Evolutionary conservation across 2,113 vertebrate genomes (phyloP).

Genomic region (Oxyura jamaicensis): DNA sequence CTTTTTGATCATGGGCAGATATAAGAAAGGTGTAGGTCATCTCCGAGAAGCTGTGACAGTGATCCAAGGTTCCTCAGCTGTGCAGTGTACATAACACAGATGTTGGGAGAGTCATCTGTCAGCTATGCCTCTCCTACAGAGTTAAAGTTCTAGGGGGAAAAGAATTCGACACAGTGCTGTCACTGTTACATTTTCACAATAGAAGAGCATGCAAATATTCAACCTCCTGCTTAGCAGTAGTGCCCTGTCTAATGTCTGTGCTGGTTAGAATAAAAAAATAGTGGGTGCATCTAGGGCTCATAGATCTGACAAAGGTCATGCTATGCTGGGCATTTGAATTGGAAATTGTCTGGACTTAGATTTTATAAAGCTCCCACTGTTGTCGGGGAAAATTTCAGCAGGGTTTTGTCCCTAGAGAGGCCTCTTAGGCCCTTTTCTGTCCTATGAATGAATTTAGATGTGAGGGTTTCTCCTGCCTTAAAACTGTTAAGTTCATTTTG

Average conservation of each 20-base stretch:
- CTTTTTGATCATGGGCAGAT: slow-evolving; percentile 39
- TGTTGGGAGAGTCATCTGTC: slow-evolving; percentile 99
- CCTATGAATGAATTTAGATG: slow-evolving; percentile 98
- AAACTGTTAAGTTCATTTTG: slow-evolving; percentile 92
- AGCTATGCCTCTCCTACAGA: slow-evolving; percentile 94
- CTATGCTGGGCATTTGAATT: slow-evolving; percentile 96
- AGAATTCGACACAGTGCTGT: slow-evolving; percentile 99
- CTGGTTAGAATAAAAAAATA: slow-evolving; percentile 87
- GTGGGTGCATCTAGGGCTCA: slow-evolving; percentile 82
- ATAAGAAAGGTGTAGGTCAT: slow-evolving; percentile 77
- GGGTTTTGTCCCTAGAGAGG: slow-evolving; percentile 93
- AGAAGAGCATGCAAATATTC: slow-evolving; percentile 95
- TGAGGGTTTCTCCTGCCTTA: slow-evolving; percentile 92
- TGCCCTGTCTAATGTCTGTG: slow-evolving; percentile 93
- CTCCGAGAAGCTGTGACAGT: slow-evolving; percentile 80
- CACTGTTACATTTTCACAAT: slow-evolving; percentile 98
- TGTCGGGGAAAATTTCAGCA: slow-evolving; percentile 88
- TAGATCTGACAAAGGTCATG: slow-evolving; percentile 94
- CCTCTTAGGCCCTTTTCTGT: slow-evolving; percentile 91
- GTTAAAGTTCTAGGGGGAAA: slow-evolving; percentile 94
- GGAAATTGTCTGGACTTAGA: slow-evolving; percentile 98
- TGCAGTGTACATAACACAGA: slow-evolving; percentile 98
- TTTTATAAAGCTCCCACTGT: slow-evolving; percentile 90
- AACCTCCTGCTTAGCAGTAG: slow-evolving; percentile 88
- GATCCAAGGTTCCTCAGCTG: slow-evolving; percentile 93